phyloP scores from a whole-genome alignment of 2,797 vertebrate species.

The Kryptolebias ocellatus region DNA sequence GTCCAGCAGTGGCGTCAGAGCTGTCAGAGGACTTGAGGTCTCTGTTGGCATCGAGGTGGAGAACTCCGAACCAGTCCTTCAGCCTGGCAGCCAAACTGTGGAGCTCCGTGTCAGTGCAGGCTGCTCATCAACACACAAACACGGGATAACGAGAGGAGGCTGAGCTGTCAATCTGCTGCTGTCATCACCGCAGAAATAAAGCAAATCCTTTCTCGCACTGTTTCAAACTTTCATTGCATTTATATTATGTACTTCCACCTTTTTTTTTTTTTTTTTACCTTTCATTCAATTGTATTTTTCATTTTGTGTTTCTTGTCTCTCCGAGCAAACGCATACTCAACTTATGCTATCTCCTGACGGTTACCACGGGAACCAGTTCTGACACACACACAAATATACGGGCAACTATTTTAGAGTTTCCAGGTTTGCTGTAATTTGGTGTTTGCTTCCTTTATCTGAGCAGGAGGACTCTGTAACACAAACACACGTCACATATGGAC shows the following conservation, averaged over 20 bases:
- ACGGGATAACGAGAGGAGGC: constrained; percentile 34
- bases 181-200: constrained; percentile 27
- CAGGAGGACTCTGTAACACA: background rate
- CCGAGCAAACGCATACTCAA: constrained; percentile 40
- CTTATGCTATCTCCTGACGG: constrained; percentile 29
- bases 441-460: constrained; percentile 2
- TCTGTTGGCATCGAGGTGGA: constrained; percentile 90
- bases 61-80: constrained; percentile 96
- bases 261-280: constrained; percentile 12
- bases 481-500: background rate
- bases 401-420: constrained; percentile 9
- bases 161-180: constrained; percentile 36
- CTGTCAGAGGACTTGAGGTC: constrained; percentile 79
- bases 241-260: constrained; percentile 27
- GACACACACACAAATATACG: constrained; percentile 15
- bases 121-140: constrained; percentile 71
- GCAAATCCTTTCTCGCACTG: constrained; percentile 17
- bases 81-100: constrained; percentile 91
- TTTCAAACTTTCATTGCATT: constrained; percentile 54
- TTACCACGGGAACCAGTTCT: constrained; percentile 57
- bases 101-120: constrained; percentile 82
- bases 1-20: constrained; percentile 72
- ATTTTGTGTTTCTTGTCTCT: constrained; percentile 5
- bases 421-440: constrained; percentile 11
- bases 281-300: constrained; percentile 14